Base-by-base conservation (phyloP, 2,888 invertebrate genomes). In the Ormyrus rosae region DNA sequence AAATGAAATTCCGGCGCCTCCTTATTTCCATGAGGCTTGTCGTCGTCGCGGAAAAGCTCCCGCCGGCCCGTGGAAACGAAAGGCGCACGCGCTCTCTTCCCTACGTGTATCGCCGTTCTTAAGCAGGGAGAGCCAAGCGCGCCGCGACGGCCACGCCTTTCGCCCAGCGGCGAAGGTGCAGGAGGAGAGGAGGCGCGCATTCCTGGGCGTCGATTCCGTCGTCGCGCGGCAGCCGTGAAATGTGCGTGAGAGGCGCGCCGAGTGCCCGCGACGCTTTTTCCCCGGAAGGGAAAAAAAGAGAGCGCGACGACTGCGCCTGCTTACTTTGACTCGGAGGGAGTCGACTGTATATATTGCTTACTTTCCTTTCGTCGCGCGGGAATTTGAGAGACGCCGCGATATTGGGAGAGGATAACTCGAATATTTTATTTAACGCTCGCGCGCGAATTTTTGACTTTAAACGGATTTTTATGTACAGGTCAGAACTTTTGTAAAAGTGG, bases 1-100 rank as follows among this genome's bases (percentile, higher is more conserved):
- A 78, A 78, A 78, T 78, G 65, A 78, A 78, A 78, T 78, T 71
- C 64, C 76, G 48, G 9, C 9, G 73, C 19, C 34, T 5, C 53
- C 53, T 65, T 68, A 76, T 76, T 68, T 68, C 75, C 75, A 68
- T 5, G 61, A 56, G 10, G 13, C 56, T 19, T 1, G 19, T 19
- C 19, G 19, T 19, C 19, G 19, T 2, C 19, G 19, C 19, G 19
- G 19, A 19, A 19, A 19, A 19, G 19, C 19, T 2, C 19, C 2
- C 19, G 19, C 19, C 19, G 19, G 19, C 19, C 19, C 19, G 19
- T 19, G 19, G 19, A 19, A 19, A 19, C 19, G 58, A 51, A 71
- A 65, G 9, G n/a, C 50, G 60, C 19, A 19, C 19, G 19, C 19
- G 19, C 19, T 19, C 19, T 19, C 19, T 19, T 0, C 1, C 19